These are phyloP conservation scores for Parnassius mnemosyne DNA, from an alignment of 2,888 invertebrate genomes.

Conservation along the genomic window DNA sequence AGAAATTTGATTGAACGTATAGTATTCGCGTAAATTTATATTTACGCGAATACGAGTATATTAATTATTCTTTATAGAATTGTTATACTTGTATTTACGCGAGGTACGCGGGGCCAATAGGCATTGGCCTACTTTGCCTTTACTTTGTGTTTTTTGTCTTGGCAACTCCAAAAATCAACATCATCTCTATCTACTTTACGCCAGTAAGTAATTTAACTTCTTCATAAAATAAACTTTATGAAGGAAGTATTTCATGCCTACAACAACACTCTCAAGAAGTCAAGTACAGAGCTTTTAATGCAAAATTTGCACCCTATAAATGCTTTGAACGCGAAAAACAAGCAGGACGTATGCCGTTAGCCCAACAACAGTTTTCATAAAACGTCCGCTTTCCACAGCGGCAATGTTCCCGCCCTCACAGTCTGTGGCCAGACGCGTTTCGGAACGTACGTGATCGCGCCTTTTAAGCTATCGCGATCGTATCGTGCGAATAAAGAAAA, in stretches of 20 bases:
- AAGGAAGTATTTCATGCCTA: no score
- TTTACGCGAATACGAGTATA: no score
- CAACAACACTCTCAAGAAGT: not conserved
- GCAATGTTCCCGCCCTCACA: conserved; percentile 21
- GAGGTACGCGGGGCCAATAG: not conserved
- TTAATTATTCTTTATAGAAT: no score
- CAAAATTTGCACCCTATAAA: conserved; percentile 22
- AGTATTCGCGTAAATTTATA: no score
- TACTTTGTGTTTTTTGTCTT: not conserved
- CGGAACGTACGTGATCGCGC: conserved; percentile 12
- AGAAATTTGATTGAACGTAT: no score
- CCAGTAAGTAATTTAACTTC: no score
- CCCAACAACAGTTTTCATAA: conserved; percentile 18
- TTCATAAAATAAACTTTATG: no score
- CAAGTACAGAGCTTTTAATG: conserved; percentile 11
- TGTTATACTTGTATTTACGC: no score
- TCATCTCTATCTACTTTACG: no score
- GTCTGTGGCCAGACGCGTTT: conserved; percentile 15
- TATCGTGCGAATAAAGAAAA: conserved; percentile 9
- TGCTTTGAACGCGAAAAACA: conserved; percentile 18
- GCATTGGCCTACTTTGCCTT: not conserved
- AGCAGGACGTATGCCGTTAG: conserved; percentile 6
- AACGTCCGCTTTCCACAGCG: conserved; percentile 12
- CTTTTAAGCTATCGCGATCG: conserved; percentile 5
- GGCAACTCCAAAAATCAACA: no score